Conservation (phyloP, 2,797 vertebrate species). For the Ptychadena robeensis region DNA sequence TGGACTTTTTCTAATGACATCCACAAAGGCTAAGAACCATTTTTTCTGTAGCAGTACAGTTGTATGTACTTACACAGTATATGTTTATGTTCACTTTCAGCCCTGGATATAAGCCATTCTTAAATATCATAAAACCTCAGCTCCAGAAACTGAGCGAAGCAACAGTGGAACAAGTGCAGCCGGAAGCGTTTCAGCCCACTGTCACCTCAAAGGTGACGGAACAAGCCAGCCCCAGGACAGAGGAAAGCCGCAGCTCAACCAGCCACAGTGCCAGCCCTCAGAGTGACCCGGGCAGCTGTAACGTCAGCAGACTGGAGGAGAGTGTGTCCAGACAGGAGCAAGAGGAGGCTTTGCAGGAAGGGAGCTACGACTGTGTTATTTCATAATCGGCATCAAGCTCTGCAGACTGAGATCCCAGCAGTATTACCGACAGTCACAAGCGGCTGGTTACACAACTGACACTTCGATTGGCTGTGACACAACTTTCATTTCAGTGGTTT, state of each 20-base stretch:
- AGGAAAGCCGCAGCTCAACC: conserved; percentile 80
- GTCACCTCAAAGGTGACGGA: conserved; percentile 79
- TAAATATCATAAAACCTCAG: conserved; percentile 91
- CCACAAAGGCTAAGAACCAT: too few species aligned
- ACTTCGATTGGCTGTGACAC: conserved; percentile 30
- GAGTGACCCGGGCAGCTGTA: conserved; percentile 71
- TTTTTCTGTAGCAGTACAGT: neutral
- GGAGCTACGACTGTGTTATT: conserved; percentile 89
- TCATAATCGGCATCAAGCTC: conserved; percentile 76
- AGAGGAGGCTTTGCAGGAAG: conserved; percentile 85
- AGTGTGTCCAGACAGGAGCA: conserved; percentile 75
- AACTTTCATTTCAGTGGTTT: conserved; percentile 49
- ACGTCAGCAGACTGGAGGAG: conserved; percentile 74
- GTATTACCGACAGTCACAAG: conserved; percentile 61
- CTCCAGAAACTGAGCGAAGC: conserved; percentile 88
- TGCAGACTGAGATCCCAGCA: conserved; percentile 21
- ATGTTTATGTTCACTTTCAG: conserved; percentile 70
- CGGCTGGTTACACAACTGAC: conserved; percentile 43
- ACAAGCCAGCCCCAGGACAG: conserved; percentile 74
- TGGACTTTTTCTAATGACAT: too few species aligned
- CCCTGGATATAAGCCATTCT: conserved; percentile 95
- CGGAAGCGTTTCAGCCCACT: conserved; percentile 87
- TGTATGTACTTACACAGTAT: neutral
- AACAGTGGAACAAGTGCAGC: conserved; percentile 82
- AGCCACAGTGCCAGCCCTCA: conserved; percentile 77